A percentile compares a stretch with the other conserved stretches of the same genome.
These are phyloP conservation scores for Bubo bubo DNA, from an alignment of 2,113 vertebrate genomes.

Conservation along the genomic window DNA sequence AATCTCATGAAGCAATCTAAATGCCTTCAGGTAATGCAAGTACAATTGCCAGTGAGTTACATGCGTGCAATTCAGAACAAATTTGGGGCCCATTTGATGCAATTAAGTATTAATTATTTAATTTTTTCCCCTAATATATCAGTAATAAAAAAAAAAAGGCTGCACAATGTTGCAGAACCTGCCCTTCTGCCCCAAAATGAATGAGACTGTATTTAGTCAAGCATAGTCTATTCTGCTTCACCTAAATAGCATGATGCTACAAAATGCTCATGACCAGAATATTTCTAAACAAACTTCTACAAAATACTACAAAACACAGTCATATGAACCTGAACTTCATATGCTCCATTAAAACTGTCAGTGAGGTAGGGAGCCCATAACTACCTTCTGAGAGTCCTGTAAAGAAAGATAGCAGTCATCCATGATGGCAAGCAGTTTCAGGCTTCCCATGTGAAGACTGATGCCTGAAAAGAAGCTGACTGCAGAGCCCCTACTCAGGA, in stretches of 20 bases:
- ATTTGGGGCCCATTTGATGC: background rate
- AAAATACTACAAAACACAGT: background rate
- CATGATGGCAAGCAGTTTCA: background rate
- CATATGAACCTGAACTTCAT: background rate
- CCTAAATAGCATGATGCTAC: background rate
- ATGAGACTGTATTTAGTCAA: background rate
- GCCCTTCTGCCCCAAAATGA: background rate
- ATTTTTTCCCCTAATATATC: background rate
- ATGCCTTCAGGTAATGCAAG: slow-evolving; percentile 24
- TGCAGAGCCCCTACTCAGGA: background rate
- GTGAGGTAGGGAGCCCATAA: background rate
- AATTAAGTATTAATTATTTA: slow-evolving; percentile 28
- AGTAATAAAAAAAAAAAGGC: background rate
- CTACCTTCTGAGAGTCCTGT: background rate
- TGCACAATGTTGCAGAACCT: background rate
- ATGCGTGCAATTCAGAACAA: background rate
- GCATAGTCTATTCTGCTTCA: background rate
- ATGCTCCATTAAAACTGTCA: background rate
- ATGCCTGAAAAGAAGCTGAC: background rate
- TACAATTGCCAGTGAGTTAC: background rate
- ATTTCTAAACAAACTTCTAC: background rate
- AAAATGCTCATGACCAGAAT: background rate
- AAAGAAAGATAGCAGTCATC: background rate
- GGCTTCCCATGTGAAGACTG: background rate
- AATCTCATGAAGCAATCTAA: slow-evolving; percentile 21